Evolutionary conservation across 2,888 invertebrate genomes (phyloP).

Genomic region (Aleiodes alternator): DNA sequence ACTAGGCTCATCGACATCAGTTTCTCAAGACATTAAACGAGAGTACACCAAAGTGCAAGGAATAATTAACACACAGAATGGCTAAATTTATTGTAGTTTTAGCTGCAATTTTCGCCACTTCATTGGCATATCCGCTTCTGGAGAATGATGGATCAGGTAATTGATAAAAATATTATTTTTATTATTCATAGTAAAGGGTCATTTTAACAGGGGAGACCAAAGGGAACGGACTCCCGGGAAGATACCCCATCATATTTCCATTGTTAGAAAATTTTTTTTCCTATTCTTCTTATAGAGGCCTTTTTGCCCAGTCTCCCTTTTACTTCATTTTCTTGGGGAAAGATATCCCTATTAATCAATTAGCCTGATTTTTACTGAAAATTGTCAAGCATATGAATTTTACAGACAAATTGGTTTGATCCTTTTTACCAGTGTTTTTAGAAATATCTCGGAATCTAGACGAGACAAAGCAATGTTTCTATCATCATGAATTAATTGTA

Average conservation of each 20-base stretch:
- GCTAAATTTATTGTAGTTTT: constrained; percentile 29
- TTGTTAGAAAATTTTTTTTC: background rate
- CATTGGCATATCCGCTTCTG: background rate
- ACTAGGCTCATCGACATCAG: constrained; percentile 6
- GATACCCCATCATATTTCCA: too few species aligned
- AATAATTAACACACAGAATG: constrained; percentile 11
- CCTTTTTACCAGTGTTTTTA: too few species aligned
- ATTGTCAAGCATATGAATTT: too few species aligned
- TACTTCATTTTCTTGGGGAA: too few species aligned
- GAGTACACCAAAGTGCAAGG: background rate
- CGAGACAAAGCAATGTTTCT: background rate
- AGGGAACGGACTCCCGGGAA: too few species aligned
- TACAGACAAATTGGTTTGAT: too few species aligned
- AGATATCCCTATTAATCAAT: too few species aligned
- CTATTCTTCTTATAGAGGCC: background rate
- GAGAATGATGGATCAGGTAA: constrained; percentile 16
- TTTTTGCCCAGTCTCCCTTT: too few species aligned
- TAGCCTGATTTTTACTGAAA: too few species aligned
- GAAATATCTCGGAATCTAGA: background rate
- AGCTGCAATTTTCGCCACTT: background rate
- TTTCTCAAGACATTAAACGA: background rate
- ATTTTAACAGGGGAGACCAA: too few species aligned
- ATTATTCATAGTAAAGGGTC: background rate
- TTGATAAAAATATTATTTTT: background rate
- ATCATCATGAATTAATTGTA: too few species aligned